Evolutionary conservation across 2,797 vertebrate species (phyloP).

Genomic region (Acanthiza pusilla): DNA sequence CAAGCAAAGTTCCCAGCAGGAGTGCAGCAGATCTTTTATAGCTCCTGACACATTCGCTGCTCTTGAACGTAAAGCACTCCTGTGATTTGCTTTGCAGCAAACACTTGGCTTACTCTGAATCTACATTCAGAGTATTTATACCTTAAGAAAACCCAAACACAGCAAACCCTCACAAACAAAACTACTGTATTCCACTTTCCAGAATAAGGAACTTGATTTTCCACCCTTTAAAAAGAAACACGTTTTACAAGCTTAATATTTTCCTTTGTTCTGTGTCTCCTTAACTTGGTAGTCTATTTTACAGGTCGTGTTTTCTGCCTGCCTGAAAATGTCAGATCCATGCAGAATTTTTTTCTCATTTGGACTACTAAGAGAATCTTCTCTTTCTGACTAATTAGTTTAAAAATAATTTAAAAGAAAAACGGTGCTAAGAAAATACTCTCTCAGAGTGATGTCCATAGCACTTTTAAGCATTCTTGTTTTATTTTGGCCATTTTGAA

Average conservation of each 20-base stretch:
- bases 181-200: background rate
- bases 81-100: background rate
- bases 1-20: slow-evolving; percentile 1
- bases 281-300: background rate
- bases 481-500: background rate
- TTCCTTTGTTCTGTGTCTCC: background rate
- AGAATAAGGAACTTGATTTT: background rate
- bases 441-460: fast-evolving
- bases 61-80: background rate
- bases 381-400: background rate
- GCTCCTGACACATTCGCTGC: background rate
- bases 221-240: background rate
- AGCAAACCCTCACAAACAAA: background rate
- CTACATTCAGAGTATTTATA: background rate
- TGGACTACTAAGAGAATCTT: background rate
- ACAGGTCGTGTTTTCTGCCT: background rate
- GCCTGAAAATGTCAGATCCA: background rate
- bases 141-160: background rate
- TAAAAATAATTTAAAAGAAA: background rate
- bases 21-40: background rate
- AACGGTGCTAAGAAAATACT: background rate
- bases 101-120: background rate
- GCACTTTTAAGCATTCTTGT: background rate
- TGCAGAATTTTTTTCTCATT: background rate
- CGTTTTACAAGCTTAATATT: background rate